Base-by-base conservation (phyloP, 2,797 vertebrate species). In the Anisognathus igniventris region DNA sequence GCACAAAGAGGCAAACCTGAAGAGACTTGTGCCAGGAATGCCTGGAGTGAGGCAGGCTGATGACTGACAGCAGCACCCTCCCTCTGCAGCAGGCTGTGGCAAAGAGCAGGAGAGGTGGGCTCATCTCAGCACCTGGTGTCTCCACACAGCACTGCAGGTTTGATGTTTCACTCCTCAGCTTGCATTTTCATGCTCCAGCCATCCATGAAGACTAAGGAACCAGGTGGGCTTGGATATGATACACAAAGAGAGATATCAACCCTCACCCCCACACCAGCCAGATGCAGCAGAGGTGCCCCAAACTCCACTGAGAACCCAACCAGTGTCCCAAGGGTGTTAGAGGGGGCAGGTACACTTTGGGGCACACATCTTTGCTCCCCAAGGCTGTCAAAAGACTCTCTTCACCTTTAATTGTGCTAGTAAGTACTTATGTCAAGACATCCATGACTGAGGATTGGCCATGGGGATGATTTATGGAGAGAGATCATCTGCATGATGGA, bases 11-110 rank as follows among this genome's bases (percentile, higher is more conserved):
- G 45, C 2, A 2, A 45, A 82, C 91, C 87, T 96, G 94, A 96
- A 94, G 88, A 79, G 91, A 82, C 92, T 94, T 93, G 92, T 71
- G 66, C 57, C 68, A 78, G 66, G 86, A 93, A 95, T 80, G 72
- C 48, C 80, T 75, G 80, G 20, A 62, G 77, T 8, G 64, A 85
- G 77, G 66, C 71, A 89, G 67, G 64, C 51, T 50, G 91, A 84
- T 0, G 64, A 91, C 62, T 82, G 87, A 94, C 48, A 45, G 89
- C 81, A 89, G 64, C 70, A 88, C n/a, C n/a, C 68, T 65, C 70
- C 83, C 73, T 71, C 37, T 1, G 2, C 1, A 0, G 40, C 68
- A 48, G 51, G 47, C 14, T 40, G 20, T 12, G 23, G 50, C 54
- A 75, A 72, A 86, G 23, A 83, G 33, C 53, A 31, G 50, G 37